Evolutionary conservation across 1,140 invertebrate species (phyloP).

Genomic region (Aphidius gifuensis): DNA sequence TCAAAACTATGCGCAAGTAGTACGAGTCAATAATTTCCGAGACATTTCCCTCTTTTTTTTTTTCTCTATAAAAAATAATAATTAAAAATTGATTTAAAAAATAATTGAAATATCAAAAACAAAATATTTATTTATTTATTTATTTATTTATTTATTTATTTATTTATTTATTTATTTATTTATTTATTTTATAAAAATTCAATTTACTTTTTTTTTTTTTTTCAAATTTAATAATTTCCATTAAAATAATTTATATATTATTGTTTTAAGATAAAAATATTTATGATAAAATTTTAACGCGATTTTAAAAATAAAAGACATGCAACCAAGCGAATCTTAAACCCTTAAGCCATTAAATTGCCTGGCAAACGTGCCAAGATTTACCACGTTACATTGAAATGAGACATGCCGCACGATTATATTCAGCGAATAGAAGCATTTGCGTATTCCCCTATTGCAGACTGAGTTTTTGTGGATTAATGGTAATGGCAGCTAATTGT

Average conservation of each 20-base stretch:
- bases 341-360: constrained; percentile 16
- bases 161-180: too few relatives aligned
- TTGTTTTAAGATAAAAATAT: too few relatives aligned
- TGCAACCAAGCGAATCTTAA: background rate
- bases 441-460: constrained; percentile 18
- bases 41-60: too few relatives aligned
- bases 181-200: too few relatives aligned
- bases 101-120: too few relatives aligned
- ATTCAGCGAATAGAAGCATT: constrained; percentile 15
- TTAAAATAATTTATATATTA: too few relatives aligned
- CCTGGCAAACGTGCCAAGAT: constrained; percentile 19
- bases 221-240: background rate
- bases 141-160: too few relatives aligned
- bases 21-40: too few relatives aligned
- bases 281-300: background rate
- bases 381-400: constrained; percentile 7
- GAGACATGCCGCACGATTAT: constrained; percentile 6
- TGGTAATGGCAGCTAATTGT: constrained; percentile 29
- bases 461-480: constrained; percentile 19
- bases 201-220: background rate
- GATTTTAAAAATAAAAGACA: background rate
- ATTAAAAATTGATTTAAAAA: too few relatives aligned
- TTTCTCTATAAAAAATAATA: too few relatives aligned
- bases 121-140: too few relatives aligned
- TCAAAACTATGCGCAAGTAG: too few relatives aligned